Conservation (phyloP, 2,113 vertebrate genomes). For the Ageneiosus marmoratus region DNA sequence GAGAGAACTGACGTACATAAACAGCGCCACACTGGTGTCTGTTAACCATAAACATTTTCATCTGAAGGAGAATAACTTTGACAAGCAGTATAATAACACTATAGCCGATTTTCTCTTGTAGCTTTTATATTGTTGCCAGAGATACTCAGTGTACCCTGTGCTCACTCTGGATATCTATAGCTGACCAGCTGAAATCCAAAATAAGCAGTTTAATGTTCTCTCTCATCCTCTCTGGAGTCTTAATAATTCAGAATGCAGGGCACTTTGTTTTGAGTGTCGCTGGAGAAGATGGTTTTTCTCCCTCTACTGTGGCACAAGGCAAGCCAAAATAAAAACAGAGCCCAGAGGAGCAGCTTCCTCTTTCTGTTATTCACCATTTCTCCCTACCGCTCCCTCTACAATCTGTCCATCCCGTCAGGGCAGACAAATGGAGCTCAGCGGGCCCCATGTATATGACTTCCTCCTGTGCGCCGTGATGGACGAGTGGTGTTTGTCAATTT, state of each 20-base stretch:
- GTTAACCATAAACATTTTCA: not conserved
- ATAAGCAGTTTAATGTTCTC: conserved; percentile 33
- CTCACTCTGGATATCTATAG: conserved; percentile 20
- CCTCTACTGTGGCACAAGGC: not conserved
- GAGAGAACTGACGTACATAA: not conserved
- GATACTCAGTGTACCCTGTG: not conserved
- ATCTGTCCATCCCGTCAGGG: not conserved
- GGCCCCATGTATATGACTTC: conserved; percentile 42
- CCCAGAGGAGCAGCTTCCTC: not conserved
- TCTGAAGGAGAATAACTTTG: not conserved
- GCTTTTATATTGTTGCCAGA: not conserved
- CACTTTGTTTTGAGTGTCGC: conserved; percentile 39
- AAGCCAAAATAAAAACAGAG: not conserved
- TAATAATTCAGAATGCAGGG: conserved; percentile 41
- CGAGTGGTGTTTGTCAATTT: conserved; percentile 53
- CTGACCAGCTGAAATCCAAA: conserved; percentile 37
- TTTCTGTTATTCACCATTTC: not conserved
- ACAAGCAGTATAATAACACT: conserved; percentile 2
- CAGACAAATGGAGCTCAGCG: conserved; percentile 32
- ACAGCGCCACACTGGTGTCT: not conserved
- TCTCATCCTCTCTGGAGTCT: conserved; percentile 14
- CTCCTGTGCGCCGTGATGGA: conserved; percentile 39
- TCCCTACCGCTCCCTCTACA: not conserved
- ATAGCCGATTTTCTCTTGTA: not conserved
- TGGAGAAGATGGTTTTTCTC: conserved; percentile 3